These are phyloP conservation scores for Stigmatopora argus DNA, from an alignment of 2,113 vertebrate species.

Conservation along the genomic window DNA sequence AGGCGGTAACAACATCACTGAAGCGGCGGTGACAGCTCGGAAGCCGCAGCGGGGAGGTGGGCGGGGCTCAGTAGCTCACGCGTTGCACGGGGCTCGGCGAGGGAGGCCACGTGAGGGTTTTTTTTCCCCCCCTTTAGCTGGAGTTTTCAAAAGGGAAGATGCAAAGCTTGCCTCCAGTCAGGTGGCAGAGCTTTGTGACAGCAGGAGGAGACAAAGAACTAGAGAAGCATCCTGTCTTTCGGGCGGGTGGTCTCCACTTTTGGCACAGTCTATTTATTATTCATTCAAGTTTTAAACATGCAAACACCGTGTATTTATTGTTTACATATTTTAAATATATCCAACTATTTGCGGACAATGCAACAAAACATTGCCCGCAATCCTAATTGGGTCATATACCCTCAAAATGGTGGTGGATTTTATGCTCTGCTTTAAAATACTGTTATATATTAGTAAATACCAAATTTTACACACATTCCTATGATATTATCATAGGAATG, in stretches of 20 bases:
- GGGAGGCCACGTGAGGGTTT: slow-evolving; percentile 67
- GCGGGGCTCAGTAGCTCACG: slow-evolving; percentile 59
- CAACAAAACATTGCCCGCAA: not conserved
- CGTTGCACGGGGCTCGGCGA: slow-evolving; percentile 69
- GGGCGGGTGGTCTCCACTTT: not conserved
- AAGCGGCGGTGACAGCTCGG: slow-evolving; percentile 45
- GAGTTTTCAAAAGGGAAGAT: slow-evolving; percentile 39
- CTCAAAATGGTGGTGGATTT: not conserved
- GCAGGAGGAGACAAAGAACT: slow-evolving; percentile 31
- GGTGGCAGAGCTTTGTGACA: slow-evolving; percentile 21
- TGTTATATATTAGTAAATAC: not conserved
- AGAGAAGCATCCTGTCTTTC: slow-evolving; percentile 22
- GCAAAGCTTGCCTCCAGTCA: slow-evolving; percentile 32
- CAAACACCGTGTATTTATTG: not conserved
- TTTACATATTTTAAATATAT: not conserved
- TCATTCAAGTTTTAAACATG: not conserved
- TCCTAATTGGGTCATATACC: not conserved
- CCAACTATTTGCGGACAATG: not conserved
- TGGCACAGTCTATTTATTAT: not conserved
- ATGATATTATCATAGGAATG: too few species aligned
- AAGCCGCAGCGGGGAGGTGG: slow-evolving; percentile 16
- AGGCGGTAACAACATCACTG: slow-evolving; percentile 49
- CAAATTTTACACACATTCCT: not conserved
- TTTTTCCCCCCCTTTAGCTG: slow-evolving; percentile 17
- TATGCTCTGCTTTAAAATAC: not conserved